Evolutionary conservation across 2,797 vertebrate species (phyloP).

Genomic region (Anolis apletophallus): DNA sequence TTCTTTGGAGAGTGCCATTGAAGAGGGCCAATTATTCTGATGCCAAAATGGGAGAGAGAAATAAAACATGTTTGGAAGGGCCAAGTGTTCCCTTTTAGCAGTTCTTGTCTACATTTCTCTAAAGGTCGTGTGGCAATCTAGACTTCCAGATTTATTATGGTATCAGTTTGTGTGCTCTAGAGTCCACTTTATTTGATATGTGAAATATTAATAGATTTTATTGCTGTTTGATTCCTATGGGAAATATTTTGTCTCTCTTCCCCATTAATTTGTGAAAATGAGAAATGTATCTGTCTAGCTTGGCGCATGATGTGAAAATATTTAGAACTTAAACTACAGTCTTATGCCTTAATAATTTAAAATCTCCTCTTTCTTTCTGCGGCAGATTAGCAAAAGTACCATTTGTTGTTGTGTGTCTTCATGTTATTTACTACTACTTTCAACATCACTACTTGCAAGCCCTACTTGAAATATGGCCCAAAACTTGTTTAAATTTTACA

Average conservation of each 20-base stretch:
- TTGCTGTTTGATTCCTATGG: background rate
- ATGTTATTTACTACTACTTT: no score
- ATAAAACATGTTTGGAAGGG: background rate
- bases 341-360: background rate
- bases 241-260: no score
- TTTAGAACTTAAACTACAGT: background rate
- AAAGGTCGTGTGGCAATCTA: background rate
- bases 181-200: background rate
- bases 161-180: background rate
- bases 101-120: background rate
- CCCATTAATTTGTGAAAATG: no score
- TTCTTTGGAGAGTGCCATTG: background rate
- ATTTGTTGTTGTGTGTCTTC: no score
- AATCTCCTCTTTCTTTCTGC: no score
- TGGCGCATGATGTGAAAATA: background rate
- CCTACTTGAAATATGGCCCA: background rate
- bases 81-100: background rate
- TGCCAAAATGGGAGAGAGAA: background rate
- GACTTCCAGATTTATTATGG: background rate
- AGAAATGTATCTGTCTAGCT: background rate
- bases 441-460: no score
- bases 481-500: background rate
- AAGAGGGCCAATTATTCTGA: background rate
- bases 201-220: background rate
- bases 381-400: no score